phyloP scores from a whole-genome alignment of 2,888 invertebrate species.

The Pilophorus perplexus region DNA sequence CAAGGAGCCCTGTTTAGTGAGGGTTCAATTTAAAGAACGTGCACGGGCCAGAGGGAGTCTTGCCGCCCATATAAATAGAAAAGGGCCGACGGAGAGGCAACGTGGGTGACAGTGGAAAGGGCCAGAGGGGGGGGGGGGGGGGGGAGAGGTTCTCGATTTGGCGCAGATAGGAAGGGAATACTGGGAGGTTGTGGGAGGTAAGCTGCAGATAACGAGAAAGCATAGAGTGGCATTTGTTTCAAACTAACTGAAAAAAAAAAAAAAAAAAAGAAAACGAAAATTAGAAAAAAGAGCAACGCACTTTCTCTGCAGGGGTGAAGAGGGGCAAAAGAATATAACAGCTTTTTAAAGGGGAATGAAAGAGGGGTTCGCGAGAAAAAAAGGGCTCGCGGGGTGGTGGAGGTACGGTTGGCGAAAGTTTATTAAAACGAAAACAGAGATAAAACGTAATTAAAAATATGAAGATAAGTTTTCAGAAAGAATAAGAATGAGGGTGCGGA shows the following conservation, averaged over 20 bases:
- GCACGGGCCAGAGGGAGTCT: slow-evolving; percentile 11
- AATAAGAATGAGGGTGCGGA: neutral
- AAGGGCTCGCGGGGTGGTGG: neutral
- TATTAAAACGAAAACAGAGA: slow-evolving; percentile 28
- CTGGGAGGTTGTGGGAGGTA: slow-evolving; percentile 1
- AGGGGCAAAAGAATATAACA: neutral
- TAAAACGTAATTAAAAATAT: slow-evolving; percentile 29
- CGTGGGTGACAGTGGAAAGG: neutral
- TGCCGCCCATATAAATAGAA: slow-evolving; percentile 28
- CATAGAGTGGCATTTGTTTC: slow-evolving; percentile 20
- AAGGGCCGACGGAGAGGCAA: slow-evolving; percentile 11
- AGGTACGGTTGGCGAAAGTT: slow-evolving; percentile 10
- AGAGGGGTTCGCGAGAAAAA: neutral
- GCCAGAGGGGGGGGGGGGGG: neutral
- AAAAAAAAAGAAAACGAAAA: slow-evolving; percentile 1
- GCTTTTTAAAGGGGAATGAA: neutral
- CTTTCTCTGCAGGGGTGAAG: neutral
- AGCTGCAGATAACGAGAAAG: slow-evolving; percentile 28
- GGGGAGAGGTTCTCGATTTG: slow-evolving; percentile 19
- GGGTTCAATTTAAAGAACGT: slow-evolving; percentile 29
- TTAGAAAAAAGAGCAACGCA: neutral
- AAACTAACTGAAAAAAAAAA: slow-evolving; percentile 10
- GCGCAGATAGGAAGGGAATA: slow-evolving; percentile 15
- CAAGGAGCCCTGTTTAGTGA: slow-evolving; percentile 28
- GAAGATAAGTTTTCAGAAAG: slow-evolving; percentile 7